Percentiles rank a stretch among this genome's conserved stretches.
Evolutionary conservation across 2,797 vertebrate species (phyloP).

Genomic region (Stomatorhinus walkeri): DNA sequence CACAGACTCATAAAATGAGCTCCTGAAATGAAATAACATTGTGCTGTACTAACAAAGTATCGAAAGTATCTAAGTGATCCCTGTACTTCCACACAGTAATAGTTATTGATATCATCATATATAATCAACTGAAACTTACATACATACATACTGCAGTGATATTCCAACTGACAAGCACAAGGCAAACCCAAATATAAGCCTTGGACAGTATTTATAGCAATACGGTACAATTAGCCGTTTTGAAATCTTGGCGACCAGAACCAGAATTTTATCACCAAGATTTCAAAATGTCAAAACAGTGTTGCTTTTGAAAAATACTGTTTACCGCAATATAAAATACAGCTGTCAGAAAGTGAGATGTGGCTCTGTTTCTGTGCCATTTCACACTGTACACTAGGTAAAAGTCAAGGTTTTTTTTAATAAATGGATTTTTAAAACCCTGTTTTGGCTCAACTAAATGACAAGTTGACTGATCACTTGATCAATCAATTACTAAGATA

Average conservation of each 20-base stretch:
- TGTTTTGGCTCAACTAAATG: background rate
- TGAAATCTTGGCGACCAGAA: background rate
- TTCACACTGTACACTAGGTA: background rate
- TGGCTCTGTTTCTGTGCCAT: background rate
- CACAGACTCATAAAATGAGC: conserved; percentile 68
- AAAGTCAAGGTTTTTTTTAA: background rate
- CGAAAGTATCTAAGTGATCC: background rate
- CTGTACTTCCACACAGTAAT: background rate
- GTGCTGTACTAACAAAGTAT: too few species aligned
- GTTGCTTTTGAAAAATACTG: background rate
- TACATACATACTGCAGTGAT: background rate
- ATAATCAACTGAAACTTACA: background rate
- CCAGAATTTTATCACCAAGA: background rate
- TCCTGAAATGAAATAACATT: conserved; percentile 55
- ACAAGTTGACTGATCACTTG: background rate
- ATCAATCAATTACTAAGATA: background rate
- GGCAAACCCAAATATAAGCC: background rate
- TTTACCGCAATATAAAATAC: background rate
- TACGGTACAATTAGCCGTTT: background rate
- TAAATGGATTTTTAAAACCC: background rate
- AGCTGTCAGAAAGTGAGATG: background rate
- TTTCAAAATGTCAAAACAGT: background rate
- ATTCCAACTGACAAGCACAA: background rate
- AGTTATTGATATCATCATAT: background rate
- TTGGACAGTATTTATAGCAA: background rate